Evolutionary conservation across 1,140 invertebrate genomes (phyloP).

Genomic region (Nasonia giraulti): DNA sequence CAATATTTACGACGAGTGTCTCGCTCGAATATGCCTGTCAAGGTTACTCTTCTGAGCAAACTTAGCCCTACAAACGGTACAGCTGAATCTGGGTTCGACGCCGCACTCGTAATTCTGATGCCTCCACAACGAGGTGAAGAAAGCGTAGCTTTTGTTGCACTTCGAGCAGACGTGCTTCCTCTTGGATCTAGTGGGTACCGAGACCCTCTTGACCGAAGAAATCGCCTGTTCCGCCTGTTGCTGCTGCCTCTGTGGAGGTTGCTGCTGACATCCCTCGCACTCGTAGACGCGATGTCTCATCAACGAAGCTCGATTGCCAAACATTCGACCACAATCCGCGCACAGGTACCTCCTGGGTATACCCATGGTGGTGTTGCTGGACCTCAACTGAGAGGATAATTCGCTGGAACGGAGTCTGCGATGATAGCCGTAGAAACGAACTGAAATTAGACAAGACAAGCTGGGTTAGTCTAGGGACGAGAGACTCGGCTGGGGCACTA

Average conservation of each 20-base stretch:
- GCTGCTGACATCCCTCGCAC: conserved; percentile 59
- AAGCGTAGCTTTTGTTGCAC: conserved; percentile 73
- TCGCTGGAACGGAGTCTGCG: conserved; percentile 59
- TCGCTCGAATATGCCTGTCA: conserved; percentile 65
- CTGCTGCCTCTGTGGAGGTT: not conserved
- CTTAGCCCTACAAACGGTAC: conserved; percentile 67
- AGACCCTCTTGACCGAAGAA: not conserved
- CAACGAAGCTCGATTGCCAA: conserved; percentile 69
- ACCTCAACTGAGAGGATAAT: not conserved
- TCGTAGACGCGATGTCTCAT: conserved; percentile 72
- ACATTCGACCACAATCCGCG: conserved; percentile 68
- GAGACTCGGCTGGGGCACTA: not conserved
- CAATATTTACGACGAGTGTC: conserved; percentile 55
- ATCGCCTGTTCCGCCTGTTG: not conserved
- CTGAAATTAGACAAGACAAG: conserved; percentile 55
- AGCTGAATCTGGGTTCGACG: conserved; percentile 74
- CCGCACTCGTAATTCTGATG: conserved; percentile 78
- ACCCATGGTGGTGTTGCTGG: not conserved
- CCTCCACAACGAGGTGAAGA: conserved; percentile 73
- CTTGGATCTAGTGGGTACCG: conserved; percentile 50
- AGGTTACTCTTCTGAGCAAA: conserved; percentile 74
- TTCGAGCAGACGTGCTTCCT: conserved; percentile 71
- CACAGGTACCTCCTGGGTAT: conserved; percentile 63
- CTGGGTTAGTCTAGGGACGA: not conserved
- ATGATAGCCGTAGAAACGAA: conserved; percentile 56